Evolutionary conservation across 2,888 invertebrate genomes (phyloP).

Genomic region (Ormyrus rosae): DNA sequence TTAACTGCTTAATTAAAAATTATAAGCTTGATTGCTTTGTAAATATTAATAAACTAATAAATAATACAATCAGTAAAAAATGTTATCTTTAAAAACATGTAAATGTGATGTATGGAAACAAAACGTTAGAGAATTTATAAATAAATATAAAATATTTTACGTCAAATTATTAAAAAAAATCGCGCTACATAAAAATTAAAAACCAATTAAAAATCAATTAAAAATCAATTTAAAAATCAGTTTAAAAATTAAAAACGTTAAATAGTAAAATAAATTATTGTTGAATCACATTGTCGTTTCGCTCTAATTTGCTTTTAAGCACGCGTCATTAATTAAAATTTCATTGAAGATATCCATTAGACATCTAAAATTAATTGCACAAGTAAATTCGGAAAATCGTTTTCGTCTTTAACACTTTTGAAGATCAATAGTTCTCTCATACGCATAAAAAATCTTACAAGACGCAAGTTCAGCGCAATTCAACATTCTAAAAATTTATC

Average conservation of each 20-base stretch:
- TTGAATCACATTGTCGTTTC: slow-evolving; percentile 33
- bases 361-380: slow-evolving; percentile 32
- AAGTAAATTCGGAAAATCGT: slow-evolving; percentile 38
- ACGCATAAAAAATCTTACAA: slow-evolving; percentile 49
- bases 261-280: slow-evolving; percentile 18
- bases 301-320: slow-evolving; percentile 22
- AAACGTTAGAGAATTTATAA: slow-evolving; percentile 17
- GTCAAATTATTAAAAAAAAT: not conserved
- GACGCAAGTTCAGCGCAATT: slow-evolving; percentile 50
- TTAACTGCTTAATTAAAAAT: too few species aligned
- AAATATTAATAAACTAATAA: slow-evolving; percentile 29
- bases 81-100: slow-evolving; percentile 25
- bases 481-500: slow-evolving; percentile 55
- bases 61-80: slow-evolving; percentile 42
- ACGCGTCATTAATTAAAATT: slow-evolving; percentile 24
- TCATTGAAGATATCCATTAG: not conserved
- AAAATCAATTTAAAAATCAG: not conserved
- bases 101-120: slow-evolving; percentile 4
- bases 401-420: slow-evolving; percentile 35
- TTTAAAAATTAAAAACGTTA: not conserved
- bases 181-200: too few species aligned
- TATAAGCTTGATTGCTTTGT: too few species aligned
- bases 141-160: slow-evolving; percentile 15
- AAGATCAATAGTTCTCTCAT: slow-evolving; percentile 31
- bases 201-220: too few species aligned